These are phyloP conservation scores for Seira sanloemensis DNA, from an alignment of 2,888 invertebrate genomes.

Conservation along the genomic window DNA sequence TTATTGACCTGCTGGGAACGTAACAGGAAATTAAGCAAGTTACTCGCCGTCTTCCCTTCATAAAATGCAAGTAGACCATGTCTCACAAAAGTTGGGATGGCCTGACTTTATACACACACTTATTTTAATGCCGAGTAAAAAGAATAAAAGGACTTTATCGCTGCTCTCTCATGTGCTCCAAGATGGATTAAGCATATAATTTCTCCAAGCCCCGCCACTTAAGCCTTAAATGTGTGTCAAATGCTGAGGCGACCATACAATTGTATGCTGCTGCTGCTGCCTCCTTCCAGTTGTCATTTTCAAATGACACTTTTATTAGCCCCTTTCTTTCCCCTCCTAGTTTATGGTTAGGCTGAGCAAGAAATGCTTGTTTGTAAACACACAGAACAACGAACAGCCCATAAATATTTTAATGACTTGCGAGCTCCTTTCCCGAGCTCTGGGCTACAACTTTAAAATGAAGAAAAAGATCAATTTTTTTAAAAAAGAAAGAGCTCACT, in stretches of 20 bases:
- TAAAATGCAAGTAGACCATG: slow-evolving; percentile 5
- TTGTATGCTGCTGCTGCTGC: background rate
- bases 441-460: background rate
- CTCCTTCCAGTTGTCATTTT: background rate
- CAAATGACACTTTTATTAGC: slow-evolving; percentile 14
- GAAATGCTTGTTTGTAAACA: slow-evolving; percentile 2
- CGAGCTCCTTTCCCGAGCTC: background rate
- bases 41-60: background rate
- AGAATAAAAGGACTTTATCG: no score
- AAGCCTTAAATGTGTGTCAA: no score
- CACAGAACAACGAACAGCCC: background rate
- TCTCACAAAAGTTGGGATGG: no score
- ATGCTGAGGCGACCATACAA: no score
- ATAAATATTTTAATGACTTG: slow-evolving; percentile 13
- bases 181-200: no score
- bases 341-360: background rate
- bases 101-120: background rate
- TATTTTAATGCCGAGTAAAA: no score
- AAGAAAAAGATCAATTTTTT: background rate
- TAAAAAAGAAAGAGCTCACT: background rate
- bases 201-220: no score
- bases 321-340: background rate
- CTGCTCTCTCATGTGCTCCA: no score
- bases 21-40: slow-evolving; percentile 24
- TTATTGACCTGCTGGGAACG: slow-evolving; percentile 22